Evolutionary conservation across 2,888 invertebrate species (phyloP).

Genomic region (Nemotelus pantherinus): DNA sequence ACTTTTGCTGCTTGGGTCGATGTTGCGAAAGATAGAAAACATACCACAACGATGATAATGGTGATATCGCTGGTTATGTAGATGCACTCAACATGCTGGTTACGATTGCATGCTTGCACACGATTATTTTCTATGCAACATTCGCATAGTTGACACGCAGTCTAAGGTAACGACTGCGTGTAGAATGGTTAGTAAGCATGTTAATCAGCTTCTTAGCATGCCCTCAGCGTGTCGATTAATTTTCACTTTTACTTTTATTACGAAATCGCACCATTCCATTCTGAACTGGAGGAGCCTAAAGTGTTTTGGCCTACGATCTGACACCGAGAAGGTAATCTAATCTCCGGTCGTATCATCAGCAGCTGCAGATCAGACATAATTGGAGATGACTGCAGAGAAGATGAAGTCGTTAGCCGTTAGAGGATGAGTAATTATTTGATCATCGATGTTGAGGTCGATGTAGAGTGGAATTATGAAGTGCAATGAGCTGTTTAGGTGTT

Average conservation of each 20-base stretch:
- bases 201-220: slow-evolving; percentile 18
- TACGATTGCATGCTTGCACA: slow-evolving; percentile 28
- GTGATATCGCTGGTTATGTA: neutral
- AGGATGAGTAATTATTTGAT: neutral
- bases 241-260: slow-evolving; percentile 43
- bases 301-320: neutral
- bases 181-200: slow-evolving; percentile 15
- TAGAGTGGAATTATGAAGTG: too few relatives aligned
- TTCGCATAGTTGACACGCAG: neutral
- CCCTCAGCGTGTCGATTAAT: slow-evolving; percentile 21
- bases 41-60: neutral
- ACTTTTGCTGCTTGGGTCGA: too few relatives aligned
- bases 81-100: neutral
- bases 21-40: neutral
- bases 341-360: neutral
- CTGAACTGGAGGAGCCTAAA: neutral
- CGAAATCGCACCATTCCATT: slow-evolving; percentile 23
- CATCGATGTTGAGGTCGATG: neutral
- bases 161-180: neutral
- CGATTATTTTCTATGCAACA: neutral
- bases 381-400: neutral
- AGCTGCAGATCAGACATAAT: neutral
- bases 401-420: neutral
- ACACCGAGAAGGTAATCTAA: neutral
- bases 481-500: too few relatives aligned